phyloP scores from a whole-genome alignment of 2,888 invertebrate species.

The Macrosiphum euphorbiae region DNA sequence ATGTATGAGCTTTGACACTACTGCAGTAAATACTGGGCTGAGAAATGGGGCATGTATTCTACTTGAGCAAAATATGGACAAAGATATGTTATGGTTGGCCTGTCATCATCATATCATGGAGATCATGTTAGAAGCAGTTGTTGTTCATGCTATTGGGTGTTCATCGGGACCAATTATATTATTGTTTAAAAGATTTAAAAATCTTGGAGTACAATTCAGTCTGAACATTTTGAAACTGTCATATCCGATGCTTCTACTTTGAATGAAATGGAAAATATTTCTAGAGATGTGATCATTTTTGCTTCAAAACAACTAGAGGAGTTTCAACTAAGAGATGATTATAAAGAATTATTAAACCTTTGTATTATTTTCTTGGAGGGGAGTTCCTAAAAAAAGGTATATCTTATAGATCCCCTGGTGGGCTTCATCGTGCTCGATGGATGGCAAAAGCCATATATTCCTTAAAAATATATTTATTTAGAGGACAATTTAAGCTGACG shows the following conservation, averaged over 20 bases:
- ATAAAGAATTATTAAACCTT: constrained; percentile 45
- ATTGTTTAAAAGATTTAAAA: no score
- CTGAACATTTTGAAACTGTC: no score
- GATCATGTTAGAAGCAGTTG: no score
- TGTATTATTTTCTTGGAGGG: constrained; percentile 36
- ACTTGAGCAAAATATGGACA: no score
- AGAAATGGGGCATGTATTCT: not conserved
- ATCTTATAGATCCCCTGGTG: constrained; percentile 67
- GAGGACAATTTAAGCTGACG: constrained; percentile 59
- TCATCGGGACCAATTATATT: no score
- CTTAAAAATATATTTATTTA: constrained; percentile 34
- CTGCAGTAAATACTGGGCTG: constrained; percentile 66
- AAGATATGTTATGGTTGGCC: no score
- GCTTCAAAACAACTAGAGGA: constrained; percentile 23
- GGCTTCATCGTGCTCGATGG: constrained; percentile 67
- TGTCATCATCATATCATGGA: no score
- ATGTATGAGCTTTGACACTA: constrained; percentile 63
- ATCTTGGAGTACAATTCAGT: no score
- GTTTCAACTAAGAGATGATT: constrained; percentile 52
- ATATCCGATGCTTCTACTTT: no score
- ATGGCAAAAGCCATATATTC: constrained; percentile 67
- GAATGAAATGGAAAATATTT: no score
- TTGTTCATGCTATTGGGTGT: no score
- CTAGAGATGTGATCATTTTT: no score
- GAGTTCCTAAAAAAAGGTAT: constrained; percentile 70